Evolutionary conservation across 1,140 invertebrate species (phyloP).

Genomic region (Drosophila kikkawai): DNA sequence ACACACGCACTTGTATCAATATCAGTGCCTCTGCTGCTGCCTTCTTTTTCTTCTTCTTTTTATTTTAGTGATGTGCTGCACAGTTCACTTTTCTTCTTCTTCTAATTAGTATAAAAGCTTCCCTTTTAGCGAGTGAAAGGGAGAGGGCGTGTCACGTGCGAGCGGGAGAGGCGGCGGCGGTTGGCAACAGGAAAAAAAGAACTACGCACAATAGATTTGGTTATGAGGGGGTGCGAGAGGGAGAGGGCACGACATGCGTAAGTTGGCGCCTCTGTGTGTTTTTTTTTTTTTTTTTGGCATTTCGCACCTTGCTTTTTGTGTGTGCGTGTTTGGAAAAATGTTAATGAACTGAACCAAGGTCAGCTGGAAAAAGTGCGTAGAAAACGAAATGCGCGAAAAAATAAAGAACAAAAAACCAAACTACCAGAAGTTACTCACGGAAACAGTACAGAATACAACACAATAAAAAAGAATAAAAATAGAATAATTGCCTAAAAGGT

Average conservation of each 20-base stretch:
- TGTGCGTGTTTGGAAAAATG: constrained; percentile 59
- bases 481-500: constrained; percentile 3
- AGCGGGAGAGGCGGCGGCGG: constrained; percentile 12
- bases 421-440: constrained; percentile 10
- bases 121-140: neutral
- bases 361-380: constrained; percentile 65
- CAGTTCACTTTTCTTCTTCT: constrained; percentile 5
- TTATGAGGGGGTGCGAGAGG: constrained; percentile 5
- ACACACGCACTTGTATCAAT: constrained; percentile 51
- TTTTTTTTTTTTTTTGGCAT: constrained; percentile 31
- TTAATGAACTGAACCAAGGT: constrained; percentile 82
- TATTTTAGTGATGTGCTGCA: constrained; percentile 23
- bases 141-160: constrained; percentile 51
- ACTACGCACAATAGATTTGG: constrained; percentile 32
- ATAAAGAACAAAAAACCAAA: constrained; percentile 26
- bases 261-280: constrained; percentile 25
- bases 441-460: constrained; percentile 2
- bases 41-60: neutral
- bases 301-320: constrained; percentile 43
- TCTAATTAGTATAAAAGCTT: constrained; percentile 49
- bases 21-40: constrained; percentile 5
- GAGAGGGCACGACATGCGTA: constrained; percentile 27
- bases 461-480: neutral
- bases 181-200: constrained; percentile 38
- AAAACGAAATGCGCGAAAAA: constrained; percentile 37